Evolutionary conservation across 2,888 invertebrate genomes (phyloP), one percentile per base, ranked within the genome.

Genomic region (Tetragonula carbonaria): DNA sequence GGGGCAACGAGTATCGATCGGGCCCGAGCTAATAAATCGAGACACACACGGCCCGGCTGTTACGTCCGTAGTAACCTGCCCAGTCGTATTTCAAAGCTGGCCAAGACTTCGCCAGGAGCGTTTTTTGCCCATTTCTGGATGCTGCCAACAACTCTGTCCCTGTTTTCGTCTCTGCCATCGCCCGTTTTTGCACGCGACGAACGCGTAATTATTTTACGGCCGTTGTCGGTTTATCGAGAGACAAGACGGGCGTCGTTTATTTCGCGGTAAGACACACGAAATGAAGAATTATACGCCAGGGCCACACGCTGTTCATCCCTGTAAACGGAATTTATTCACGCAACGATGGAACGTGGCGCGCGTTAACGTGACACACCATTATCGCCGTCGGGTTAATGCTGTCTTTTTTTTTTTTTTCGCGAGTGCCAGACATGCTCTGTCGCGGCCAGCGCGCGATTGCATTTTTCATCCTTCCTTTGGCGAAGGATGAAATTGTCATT

Each of bases 251-350:
- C 77, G 74, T 73, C 76, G 78, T 85, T 86, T 84, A 68, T 80
- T 70, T 63, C 66, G 11, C 53, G 63, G 51, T 71, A 80, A 82
- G 80, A 73, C 81, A 78, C 28, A 53, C 28, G 78, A 78, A 86
- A 89, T 74, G 79, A 84, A 78, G 86, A 89, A 82, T 89, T 86
- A 86, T 84, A 68, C 78, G 21, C 53, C 45, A 8, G 45, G 74
- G 53, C 59, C 59, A 23, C 59, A 23, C 2, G 45, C 65, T 53
- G 74, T 63, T 50, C 23, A 16, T 51, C 45, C 63, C 74, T 67
- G 57, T 85, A 86, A 88, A 82, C 33, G 67, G 81, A 87, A 90
- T 90, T 90, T 90, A 84, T 80, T 83, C 71, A 76, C 67, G 66
- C 57, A 77, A 33, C 78, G 51, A 78, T 59, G 59, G 13, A 33